phyloP scores from a whole-genome alignment of 2,888 invertebrate genomes.

The Ormia ochracea region DNA sequence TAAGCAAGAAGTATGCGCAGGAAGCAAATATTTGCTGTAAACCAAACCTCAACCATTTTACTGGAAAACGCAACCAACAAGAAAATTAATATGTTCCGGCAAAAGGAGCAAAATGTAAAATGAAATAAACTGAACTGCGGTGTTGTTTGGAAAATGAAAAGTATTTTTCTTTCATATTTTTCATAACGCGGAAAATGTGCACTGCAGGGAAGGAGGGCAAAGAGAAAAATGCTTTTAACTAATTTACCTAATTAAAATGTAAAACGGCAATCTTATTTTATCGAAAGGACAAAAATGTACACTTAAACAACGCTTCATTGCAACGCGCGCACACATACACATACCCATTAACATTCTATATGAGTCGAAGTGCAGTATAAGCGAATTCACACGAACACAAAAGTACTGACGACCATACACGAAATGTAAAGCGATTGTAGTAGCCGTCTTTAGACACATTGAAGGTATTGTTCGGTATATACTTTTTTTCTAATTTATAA shows the following conservation, averaged over 20 bases:
- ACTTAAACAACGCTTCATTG: not conserved
- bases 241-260: constrained; percentile 62
- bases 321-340: too few relatives aligned
- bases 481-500: too few relatives aligned
- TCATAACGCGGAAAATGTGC: constrained; percentile 4
- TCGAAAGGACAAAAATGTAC: constrained; percentile 22
- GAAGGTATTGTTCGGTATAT: too few relatives aligned
- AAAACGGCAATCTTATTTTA: constrained; percentile 53
- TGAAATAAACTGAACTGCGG: not conserved
- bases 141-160: constrained; percentile 10
- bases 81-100: constrained; percentile 54
- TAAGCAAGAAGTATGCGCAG: constrained; percentile 13
- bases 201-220: not conserved
- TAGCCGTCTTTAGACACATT: too few relatives aligned
- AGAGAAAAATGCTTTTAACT: constrained; percentile 52
- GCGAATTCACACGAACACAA: not conserved
- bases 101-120: not conserved
- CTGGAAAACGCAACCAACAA: constrained; percentile 36
- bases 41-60: constrained; percentile 46
- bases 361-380: not conserved
- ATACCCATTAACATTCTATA: not conserved
- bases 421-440: too few relatives aligned
- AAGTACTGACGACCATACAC: not conserved
- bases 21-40: constrained; percentile 42
- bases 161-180: too few relatives aligned